Evolutionary conservation across 2,113 vertebrate species (phyloP), one percentile per base, ranked within the genome.

Genomic region (Glaucidium brasilianum): DNA sequence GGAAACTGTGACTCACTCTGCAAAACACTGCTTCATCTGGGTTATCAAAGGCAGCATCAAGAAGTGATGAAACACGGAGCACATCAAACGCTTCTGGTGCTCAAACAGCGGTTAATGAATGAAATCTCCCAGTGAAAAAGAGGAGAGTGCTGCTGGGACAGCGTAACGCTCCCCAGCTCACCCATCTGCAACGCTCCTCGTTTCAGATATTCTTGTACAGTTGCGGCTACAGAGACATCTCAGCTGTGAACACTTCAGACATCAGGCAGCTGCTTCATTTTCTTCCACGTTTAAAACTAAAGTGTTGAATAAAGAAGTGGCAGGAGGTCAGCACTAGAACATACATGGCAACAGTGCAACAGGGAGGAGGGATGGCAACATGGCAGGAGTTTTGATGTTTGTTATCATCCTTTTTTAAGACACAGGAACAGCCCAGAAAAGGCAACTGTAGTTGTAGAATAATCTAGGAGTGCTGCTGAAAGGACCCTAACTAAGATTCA

Each of bases 91-190:
- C n/a, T 47, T n/a, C 62, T 22, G 63, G 7, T 20, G 79, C 72
- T 34, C 35, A 9, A 15, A 34, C 29, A 37, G 62, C 6, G 0
- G 56, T 22, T 19, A 20, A 27, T 15, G 1, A 3, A 2, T 2
- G 3, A 43, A 41, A 16, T 10, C 50, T 58, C 43, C n/a, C 41
- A 16, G 29, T 20, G 18, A 19, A 13, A 77, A 56, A 5, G 1
- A 41, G 20, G 41, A 37, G 13, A 25, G 50, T 2, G 12, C 19
- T 27, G 32, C 8, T 23, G 53, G 27, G 53, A 23, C 1, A 27
- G 35, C 0, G 6, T 5, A 35, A 66, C 43, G 16, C 59, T 20
- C 22, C 41, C 15, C 41, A 41, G 39, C 50, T 23, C 58, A 17
- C n/a, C 1, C 23, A 11, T 5, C 39, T n/a, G 4, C 13, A 39